Evolutionary conservation across 2,113 vertebrate species (phyloP).

Genomic region (Otocyon megalotis): DNA sequence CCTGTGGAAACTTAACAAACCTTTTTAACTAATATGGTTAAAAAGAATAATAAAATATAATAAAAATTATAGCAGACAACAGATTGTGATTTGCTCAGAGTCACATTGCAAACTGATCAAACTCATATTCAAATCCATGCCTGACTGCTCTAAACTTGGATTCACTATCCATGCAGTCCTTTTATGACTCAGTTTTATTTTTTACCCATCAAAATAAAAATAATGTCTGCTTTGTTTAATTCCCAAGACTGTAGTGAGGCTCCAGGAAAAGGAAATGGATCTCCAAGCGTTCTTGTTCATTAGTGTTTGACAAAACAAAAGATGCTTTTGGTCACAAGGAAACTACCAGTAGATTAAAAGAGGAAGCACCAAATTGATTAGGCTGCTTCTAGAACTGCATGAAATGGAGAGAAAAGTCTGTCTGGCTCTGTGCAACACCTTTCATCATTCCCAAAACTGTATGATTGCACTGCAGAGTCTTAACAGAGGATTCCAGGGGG

Average conservation of each 20-base stretch:
- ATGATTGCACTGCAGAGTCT: not conserved
- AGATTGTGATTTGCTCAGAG: not conserved
- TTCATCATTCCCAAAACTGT: not conserved
- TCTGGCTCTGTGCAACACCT: not conserved
- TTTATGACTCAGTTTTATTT: not conserved
- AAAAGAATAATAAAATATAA: not conserved
- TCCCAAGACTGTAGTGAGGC: not conserved
- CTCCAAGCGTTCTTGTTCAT: not conserved
- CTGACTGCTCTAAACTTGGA: not conserved
- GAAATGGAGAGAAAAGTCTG: not conserved
- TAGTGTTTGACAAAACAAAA: not conserved
- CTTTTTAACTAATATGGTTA: not conserved
- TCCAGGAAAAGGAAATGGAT: not conserved
- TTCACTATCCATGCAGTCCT: not conserved
- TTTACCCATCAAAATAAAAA: not conserved
- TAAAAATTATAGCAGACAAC: not conserved
- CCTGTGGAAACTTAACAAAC: not conserved
- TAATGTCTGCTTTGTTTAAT: not conserved
- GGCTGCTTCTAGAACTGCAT: not conserved
- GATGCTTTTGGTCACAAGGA: not conserved
- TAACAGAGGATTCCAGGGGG: not conserved
- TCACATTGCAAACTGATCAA: not conserved
- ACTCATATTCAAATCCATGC: not conserved
- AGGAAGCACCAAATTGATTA: not conserved
- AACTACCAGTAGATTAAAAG: not conserved